Conservation (phyloP, 2,888 invertebrate genomes). For the Agonum fuliginosum region DNA sequence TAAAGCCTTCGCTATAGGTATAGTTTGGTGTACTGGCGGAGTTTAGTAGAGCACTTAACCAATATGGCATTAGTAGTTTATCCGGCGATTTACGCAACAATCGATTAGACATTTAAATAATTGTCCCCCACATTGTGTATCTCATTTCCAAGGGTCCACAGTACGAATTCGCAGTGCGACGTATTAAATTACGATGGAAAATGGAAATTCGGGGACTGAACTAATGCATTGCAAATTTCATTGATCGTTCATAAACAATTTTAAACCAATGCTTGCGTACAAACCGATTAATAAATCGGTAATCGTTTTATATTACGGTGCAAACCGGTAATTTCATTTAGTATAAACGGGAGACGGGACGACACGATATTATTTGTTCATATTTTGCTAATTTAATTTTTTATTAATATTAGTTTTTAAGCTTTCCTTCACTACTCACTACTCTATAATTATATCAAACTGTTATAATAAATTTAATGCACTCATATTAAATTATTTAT, state of each 20-base stretch:
- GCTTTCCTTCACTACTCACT: no score
- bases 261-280: slow-evolving; percentile 54
- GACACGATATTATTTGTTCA: no score
- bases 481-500: not conserved
- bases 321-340: slow-evolving; percentile 10
- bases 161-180: slow-evolving; percentile 35
- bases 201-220: slow-evolving; percentile 52
- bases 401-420: no score
- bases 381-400: no score
- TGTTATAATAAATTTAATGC: not conserved
- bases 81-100: slow-evolving; percentile 46
- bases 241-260: slow-evolving; percentile 58
- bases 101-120: slow-evolving; percentile 59
- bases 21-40: no score
- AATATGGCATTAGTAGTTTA: slow-evolving; percentile 29
- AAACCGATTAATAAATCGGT: slow-evolving; percentile 44
- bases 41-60: slow-evolving; percentile 42
- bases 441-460: not conserved
- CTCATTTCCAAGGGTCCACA: slow-evolving; percentile 28
- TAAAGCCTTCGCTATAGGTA: no score
- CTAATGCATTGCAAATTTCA: slow-evolving; percentile 57
- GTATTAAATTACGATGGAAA: slow-evolving; percentile 58
- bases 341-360: no score
- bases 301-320: slow-evolving; percentile 45
- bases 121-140: slow-evolving; percentile 43